These are phyloP conservation scores for Lycaena phlaeas DNA, from an alignment of 2,888 invertebrate genomes.

Conservation along the genomic window DNA sequence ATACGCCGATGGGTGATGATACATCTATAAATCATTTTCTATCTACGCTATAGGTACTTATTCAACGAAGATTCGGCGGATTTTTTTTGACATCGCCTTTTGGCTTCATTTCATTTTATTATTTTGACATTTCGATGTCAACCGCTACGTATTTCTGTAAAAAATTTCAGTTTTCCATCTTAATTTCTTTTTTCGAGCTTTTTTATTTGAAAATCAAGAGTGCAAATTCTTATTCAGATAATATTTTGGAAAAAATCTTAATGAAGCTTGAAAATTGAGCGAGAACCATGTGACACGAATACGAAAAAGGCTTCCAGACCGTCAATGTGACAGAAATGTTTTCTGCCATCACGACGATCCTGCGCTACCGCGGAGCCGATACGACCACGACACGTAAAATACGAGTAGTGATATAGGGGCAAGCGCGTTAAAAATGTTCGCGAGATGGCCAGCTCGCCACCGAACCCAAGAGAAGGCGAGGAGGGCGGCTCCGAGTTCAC, in stretches of 20 bases:
- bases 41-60: no score
- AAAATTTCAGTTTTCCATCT: constrained; percentile 46
- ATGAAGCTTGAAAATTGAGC: constrained; percentile 48
- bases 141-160: constrained; percentile 68
- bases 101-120: constrained; percentile 61
- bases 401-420: constrained; percentile 55
- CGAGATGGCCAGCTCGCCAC: constrained; percentile 72
- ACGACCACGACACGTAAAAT: constrained; percentile 53
- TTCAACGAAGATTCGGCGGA: constrained; percentile 56
- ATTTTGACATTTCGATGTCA: constrained; percentile 74
- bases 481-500: constrained; percentile 58
- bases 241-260: constrained; percentile 11
- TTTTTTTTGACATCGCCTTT: constrained; percentile 68
- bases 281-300: constrained; percentile 73
- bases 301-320: constrained; percentile 70
- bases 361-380: constrained; percentile 51
- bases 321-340: constrained; percentile 74
- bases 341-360: constrained; percentile 67
- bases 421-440: constrained; percentile 68
- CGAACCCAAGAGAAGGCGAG: constrained; percentile 68
- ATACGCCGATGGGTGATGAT: no score
- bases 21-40: no score
- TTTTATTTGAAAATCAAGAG: constrained; percentile 35
- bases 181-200: constrained; percentile 37
- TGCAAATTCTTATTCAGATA: not conserved